These are phyloP conservation scores for Eidolon dupreanum DNA, from an alignment of 2,797 vertebrate species.

Conservation along the genomic window DNA sequence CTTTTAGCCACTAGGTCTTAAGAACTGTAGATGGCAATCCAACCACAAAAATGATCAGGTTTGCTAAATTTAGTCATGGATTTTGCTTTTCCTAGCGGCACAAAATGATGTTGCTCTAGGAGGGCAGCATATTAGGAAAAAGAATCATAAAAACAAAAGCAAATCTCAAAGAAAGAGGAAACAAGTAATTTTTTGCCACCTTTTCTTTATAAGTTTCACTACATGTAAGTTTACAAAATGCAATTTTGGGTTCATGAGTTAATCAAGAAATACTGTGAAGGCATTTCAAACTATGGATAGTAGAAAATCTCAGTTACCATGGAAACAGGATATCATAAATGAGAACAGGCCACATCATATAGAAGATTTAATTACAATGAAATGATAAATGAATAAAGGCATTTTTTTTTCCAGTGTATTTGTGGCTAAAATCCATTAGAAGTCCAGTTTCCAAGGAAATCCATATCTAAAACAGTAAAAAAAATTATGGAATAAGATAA, in stretches of 20 bases:
- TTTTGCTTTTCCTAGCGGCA: slow-evolving; percentile 60
- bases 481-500: slow-evolving; percentile 67
- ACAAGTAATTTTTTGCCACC: slow-evolving; percentile 48
- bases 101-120: slow-evolving; percentile 65
- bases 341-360: slow-evolving; percentile 63
- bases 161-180: slow-evolving; percentile 74
- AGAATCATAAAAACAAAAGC: slow-evolving; percentile 74
- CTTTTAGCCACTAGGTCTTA: slow-evolving; percentile 44
- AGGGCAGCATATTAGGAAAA: slow-evolving; percentile 51
- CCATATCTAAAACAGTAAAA: slow-evolving; percentile 53
- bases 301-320: slow-evolving; percentile 73
- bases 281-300: slow-evolving; percentile 62
- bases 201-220: slow-evolving; percentile 61
- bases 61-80: slow-evolving; percentile 56
- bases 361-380: slow-evolving; percentile 78
- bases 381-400: slow-evolving; percentile 76
- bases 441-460: slow-evolving; percentile 76
- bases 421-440: slow-evolving; percentile 71
- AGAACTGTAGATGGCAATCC: slow-evolving; percentile 78
- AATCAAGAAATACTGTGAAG: slow-evolving; percentile 70
- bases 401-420: slow-evolving; percentile 58
- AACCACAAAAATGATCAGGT: slow-evolving; percentile 68
- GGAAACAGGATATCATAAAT: slow-evolving; percentile 67
- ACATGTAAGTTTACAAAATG: slow-evolving; percentile 71
- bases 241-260: slow-evolving; percentile 61